phyloP scores from a whole-genome alignment of 2,113 vertebrate species.

The Nothobranchius furzeri region DNA sequence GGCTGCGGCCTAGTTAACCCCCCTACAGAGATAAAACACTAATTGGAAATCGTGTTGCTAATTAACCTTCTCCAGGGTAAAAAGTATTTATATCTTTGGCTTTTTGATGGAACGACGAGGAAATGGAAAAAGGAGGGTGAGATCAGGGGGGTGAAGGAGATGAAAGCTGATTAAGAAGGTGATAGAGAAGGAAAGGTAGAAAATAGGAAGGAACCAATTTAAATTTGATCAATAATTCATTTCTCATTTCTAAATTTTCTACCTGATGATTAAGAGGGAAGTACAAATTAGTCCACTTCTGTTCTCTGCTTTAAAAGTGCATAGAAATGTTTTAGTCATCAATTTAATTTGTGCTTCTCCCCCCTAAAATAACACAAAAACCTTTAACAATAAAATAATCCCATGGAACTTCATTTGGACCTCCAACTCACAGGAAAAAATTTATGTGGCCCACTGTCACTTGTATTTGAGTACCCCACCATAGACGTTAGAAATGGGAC shows the following conservation, averaged over 20 bases:
- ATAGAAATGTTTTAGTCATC: neutral
- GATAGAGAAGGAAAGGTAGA: conserved; percentile 10
- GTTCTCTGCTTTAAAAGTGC: neutral
- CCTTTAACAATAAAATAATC: no score
- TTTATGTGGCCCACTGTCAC: no score
- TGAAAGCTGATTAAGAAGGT: conserved; percentile 29
- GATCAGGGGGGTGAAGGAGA: conserved; percentile 7
- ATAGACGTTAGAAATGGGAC: no score
- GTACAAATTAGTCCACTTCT: neutral
- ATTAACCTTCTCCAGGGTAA: conserved; percentile 80
- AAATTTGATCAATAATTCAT: neutral
- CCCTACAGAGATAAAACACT: conserved; percentile 76
- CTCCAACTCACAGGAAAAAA: no score
- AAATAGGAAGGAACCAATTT: conserved; percentile 3
- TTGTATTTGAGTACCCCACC: no score
- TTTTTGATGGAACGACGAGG: conserved; percentile 57
- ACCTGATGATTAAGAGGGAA: neutral
- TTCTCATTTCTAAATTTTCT: conserved; percentile 3
- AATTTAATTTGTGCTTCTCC: no score
- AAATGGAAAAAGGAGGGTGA: conserved; percentile 11
- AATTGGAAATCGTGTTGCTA: conserved; percentile 81
- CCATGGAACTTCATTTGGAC: no score
- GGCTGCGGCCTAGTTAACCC: conserved; percentile 79
- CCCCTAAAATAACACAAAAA: no score
- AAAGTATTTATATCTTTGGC: conserved; percentile 77